Percentiles rank a stretch among this genome's conserved stretches.
phyloP scores from a whole-genome alignment of 2,113 vertebrate species.

The Ifrita kowaldi region DNA sequence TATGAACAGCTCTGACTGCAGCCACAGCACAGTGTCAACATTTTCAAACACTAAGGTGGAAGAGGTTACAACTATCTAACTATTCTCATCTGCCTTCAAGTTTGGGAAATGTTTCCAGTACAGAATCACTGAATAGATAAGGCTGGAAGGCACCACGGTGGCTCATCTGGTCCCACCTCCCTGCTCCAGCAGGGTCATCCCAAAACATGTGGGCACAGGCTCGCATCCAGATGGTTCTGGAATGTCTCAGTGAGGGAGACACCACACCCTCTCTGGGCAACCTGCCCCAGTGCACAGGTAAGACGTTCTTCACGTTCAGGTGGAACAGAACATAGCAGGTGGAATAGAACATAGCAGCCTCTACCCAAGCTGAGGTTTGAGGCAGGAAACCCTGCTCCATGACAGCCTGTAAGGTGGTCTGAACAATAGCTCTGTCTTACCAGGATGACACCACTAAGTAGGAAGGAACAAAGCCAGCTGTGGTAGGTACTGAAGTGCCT shows the following conservation, averaged over 20 bases:
- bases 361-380: neutral
- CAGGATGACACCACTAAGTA: neutral
- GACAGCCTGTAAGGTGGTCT: accelerated
- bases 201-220: neutral
- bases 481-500: neutral
- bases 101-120: neutral
- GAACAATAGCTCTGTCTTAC: neutral
- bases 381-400: neutral
- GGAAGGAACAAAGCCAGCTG: neutral
- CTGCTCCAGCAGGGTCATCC: neutral
- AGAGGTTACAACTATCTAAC: neutral
- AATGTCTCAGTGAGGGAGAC: neutral
- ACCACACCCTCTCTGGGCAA: neutral
- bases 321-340: neutral
- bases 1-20: neutral
- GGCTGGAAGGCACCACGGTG: neutral
- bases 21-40: neutral
- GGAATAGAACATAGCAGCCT: neutral
- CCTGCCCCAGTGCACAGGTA: neutral
- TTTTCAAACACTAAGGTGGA: neutral
- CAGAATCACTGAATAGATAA: neutral
- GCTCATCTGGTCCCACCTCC: neutral
- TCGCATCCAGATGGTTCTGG: neutral
- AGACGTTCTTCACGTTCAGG: neutral
- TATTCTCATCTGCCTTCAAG: neutral